Evolutionary conservation across 2,888 invertebrate species (phyloP), one percentile per base, ranked within the genome.

Genomic region (Scaptomyza polygonia): DNA sequence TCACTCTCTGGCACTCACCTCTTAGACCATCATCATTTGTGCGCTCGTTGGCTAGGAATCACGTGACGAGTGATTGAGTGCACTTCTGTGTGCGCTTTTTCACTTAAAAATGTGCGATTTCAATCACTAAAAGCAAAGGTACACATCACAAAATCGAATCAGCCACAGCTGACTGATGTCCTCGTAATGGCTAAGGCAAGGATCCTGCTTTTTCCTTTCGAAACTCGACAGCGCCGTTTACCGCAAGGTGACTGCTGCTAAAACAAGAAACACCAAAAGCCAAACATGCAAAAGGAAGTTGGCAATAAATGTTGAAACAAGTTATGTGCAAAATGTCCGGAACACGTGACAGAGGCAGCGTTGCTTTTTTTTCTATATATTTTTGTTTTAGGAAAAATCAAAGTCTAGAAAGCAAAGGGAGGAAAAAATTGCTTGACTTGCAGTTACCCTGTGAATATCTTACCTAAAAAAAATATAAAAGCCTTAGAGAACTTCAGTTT

Each of bases 21-120:
- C 32, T 39, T 12, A 34, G 18, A n/a, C 29, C 29, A 34, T 18
- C 27, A 21, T n/a, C 39, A 32, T 39, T 43, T 56, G 56, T 43
- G 47, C 25, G 47, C 25, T 49, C 18, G 40, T 39, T 16, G 55
- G 71, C 66, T 42, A 39, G 25, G 71, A 78, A 73, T 81, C 79
- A 87, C 82, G 88, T 85, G 88, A 86, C 84, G 76, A 88, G 84
- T 82, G 89, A 83, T 88, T 86, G 81, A 88, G 84, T 83, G 86
- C 86, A 81, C 71, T 76, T 71, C 71, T 77, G 68, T 82, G 89
- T 75, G 86, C 77, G 84, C 77, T 82, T 86, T 86, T 86, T 86
- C 84, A 88, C 84, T 86, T 88, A 79, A 80, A 75, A 86, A 88
- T 86, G 88, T 76, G 86, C 81, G 81, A 88, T 88, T 86, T 88